Percentiles rank a stretch among this genome's conserved stretches.
These are phyloP conservation scores for Elephantulus edwardii DNA, from an alignment of 2,113 vertebrate genomes.

Conservation along the genomic window DNA sequence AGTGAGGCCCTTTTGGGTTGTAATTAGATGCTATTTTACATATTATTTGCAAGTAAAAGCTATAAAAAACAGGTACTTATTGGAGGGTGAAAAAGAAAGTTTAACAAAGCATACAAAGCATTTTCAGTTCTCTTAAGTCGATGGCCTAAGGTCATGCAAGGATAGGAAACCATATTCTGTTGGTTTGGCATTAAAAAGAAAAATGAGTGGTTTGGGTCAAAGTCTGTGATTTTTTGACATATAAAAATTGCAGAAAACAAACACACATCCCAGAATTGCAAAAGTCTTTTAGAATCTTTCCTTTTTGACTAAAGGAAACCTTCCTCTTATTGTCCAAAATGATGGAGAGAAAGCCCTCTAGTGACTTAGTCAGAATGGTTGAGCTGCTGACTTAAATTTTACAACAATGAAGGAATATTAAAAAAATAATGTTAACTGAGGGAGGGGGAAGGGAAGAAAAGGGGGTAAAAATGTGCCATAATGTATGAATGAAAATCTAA, in stretches of 20 bases:
- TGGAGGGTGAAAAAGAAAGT: neutral
- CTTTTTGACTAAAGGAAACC: neutral
- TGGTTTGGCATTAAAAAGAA: neutral
- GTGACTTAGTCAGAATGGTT: too few relatives aligned
- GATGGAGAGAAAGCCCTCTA: too few relatives aligned
- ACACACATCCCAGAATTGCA: neutral
- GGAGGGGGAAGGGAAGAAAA: too few relatives aligned
- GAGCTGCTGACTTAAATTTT: too few relatives aligned
- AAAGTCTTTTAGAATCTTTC: neutral
- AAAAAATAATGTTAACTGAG: too few relatives aligned
- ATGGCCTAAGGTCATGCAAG: neutral
- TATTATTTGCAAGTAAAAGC: neutral
- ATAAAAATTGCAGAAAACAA: neutral
- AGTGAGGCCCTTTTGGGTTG: neutral
- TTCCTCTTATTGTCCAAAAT: neutral
- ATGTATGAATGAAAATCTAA: too few relatives aligned
- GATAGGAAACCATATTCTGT: neutral
- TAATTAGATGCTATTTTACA: neutral
- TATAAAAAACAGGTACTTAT: constrained; percentile 22
- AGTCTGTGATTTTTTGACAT: neutral
- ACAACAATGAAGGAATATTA: too few relatives aligned
- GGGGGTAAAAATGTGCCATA: too few relatives aligned
- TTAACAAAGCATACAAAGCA: neutral
- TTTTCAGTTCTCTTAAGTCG: constrained; percentile 15
- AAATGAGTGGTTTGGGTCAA: neutral